Conservation (phyloP, 2,113 vertebrate species). For the Tyrannus savana region DNA sequence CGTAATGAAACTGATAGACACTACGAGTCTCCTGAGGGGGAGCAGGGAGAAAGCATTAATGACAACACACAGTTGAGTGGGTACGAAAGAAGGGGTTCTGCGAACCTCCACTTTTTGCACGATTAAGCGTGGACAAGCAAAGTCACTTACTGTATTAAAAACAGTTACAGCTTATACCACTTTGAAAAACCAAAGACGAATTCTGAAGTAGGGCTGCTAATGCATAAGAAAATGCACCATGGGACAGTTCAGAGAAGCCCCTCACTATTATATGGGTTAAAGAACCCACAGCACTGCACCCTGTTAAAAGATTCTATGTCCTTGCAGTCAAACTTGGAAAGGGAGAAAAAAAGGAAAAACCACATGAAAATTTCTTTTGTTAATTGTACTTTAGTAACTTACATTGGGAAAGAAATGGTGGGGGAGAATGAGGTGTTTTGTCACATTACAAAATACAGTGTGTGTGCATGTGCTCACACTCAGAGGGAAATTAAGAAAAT, state of each 20-base stretch:
- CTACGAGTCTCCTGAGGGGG: conserved; percentile 85
- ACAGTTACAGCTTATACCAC: neutral
- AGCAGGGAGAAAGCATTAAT: neutral
- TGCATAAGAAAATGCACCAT: neutral
- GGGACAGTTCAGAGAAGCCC: neutral
- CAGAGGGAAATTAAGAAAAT: neutral
- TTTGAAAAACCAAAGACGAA: neutral
- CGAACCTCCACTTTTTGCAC: neutral
- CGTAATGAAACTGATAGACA: conserved; percentile 96
- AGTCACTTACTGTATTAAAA: neutral
- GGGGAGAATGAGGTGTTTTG: neutral
- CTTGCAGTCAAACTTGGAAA: neutral
- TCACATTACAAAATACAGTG: neutral
- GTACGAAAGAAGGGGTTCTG: neutral
- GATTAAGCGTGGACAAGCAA: neutral
- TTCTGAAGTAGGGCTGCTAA: neutral
- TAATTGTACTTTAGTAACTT: neutral
- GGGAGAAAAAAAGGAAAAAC: neutral
- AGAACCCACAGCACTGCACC: neutral
- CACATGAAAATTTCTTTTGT: neutral
- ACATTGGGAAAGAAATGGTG: neutral
- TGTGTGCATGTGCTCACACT: too few relatives aligned
- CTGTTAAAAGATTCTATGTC: neutral
- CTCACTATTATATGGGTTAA: neutral
- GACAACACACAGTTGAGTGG: neutral